Base-by-base conservation (phyloP, 35 echinoderm and acorn worm species). In the Apostichopus californicus region DNA sequence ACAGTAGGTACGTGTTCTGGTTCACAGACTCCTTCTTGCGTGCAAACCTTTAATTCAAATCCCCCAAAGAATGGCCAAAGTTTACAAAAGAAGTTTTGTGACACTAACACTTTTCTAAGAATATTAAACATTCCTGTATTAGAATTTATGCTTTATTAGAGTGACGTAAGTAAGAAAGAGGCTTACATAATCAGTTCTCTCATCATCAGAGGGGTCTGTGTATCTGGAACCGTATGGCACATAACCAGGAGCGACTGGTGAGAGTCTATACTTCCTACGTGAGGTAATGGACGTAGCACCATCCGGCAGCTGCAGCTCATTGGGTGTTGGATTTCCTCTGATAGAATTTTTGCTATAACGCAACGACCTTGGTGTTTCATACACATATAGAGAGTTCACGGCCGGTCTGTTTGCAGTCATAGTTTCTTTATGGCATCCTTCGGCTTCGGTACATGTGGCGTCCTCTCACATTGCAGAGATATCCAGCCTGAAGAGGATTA, bases 201-300 rank as follows among this genome's bases (percentile, higher is more conserved):
- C 91, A 65, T 92, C 91, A 85, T 84, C 68, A 5, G 91, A 92
- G 10, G 80, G 78, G 17, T 80, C 80, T 54, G 61, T 72, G 91
- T 92, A 92, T 24, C 91, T 70, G 6, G 79, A 86, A 46, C 68
- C 91, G 17, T 92, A 54, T 23, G 91, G 81, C 14, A 25, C 59
- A 70, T 94, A 94, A 3, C 80, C 93, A 5, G 93, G 93, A 21
- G 79, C 82, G 17, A 94, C 93, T 66, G 93, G 93, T 8, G 93
- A 94, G 13, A 94, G 55, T 57, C 90, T 92, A 59, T 92, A 94
- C 12, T 64, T 87, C 15, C 22, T 20, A 9, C 86, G 86, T 8
- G 86, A 87, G 21, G 86, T 12, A 9, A 87, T 59, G 8, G 86
- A 65, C 18, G 22, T 71, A 34, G 58, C 54, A 17, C 64, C 86